Evolutionary conservation across 2,113 vertebrate species (phyloP).

Genomic region (Pelodiscus sinensis): DNA sequence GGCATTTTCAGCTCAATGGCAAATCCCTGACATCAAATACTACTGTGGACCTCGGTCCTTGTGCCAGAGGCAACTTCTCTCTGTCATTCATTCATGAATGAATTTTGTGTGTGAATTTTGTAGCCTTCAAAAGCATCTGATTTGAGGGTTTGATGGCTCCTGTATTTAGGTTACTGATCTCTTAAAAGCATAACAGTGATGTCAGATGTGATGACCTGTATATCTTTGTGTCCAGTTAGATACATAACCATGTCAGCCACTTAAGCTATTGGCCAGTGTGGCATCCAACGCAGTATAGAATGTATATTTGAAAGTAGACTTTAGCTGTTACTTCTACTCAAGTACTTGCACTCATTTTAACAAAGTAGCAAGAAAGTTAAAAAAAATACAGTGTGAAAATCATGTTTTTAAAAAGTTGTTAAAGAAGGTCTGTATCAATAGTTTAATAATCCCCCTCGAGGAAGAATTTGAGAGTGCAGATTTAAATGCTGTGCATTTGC

Average conservation of each 20-base stretch:
- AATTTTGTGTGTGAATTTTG: background rate
- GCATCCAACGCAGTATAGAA: background rate
- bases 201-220: background rate
- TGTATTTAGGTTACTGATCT: background rate
- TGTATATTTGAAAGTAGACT: background rate
- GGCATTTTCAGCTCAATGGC: background rate
- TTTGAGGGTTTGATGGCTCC: background rate
- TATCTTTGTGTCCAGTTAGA: background rate
- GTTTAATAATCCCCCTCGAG: background rate
- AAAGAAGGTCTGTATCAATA: slow-evolving; percentile 5
- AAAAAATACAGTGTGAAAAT: background rate
- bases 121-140: background rate
- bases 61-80: background rate
- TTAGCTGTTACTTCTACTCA: background rate
- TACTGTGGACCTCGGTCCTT: fast-evolving
- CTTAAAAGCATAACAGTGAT: background rate
- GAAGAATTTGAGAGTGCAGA: background rate
- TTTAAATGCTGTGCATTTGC: slow-evolving; percentile 6
- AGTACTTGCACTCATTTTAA: background rate
- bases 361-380: slow-evolving; percentile 7
- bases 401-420: background rate
- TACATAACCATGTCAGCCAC: background rate
- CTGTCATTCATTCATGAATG: background rate
- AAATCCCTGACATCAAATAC: background rate
- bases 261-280: background rate